A percentile compares a stretch with the other conserved stretches of the same genome.
Conservation (phyloP, 2,888 invertebrate genomes). For the Suillia variegata region DNA sequence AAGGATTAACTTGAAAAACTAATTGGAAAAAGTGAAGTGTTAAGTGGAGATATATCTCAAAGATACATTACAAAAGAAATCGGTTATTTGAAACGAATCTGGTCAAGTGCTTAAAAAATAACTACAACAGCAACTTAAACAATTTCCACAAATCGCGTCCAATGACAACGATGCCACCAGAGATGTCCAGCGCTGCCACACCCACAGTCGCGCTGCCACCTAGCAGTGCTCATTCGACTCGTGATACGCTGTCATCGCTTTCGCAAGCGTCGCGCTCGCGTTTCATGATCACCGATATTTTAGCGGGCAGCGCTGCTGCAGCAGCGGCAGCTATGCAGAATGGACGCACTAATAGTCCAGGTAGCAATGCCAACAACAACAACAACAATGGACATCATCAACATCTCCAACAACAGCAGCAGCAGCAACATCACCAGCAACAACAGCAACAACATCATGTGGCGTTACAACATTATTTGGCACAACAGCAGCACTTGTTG, state of each 20-base stretch:
- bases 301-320: conserved; percentile 67
- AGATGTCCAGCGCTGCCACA: conserved; percentile 54
- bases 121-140: conserved; percentile 9
- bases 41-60: too few species aligned
- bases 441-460: conserved; percentile 44
- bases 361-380: conserved; percentile 20
- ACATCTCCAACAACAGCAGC: conserved; percentile 23
- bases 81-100: too few species aligned
- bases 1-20: too few species aligned
- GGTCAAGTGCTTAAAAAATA: neutral
- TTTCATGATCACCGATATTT: conserved; percentile 90
- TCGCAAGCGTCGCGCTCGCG: conserved; percentile 76
- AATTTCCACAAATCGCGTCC: conserved; percentile 19
- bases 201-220: conserved; percentile 35
- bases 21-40: too few species aligned
- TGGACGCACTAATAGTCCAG: conserved; percentile 10
- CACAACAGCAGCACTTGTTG: conserved; percentile 48
- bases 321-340: conserved; percentile 43
- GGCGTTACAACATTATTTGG: conserved; percentile 50
- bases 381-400: neutral
- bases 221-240: too few species aligned
- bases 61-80: too few species aligned
- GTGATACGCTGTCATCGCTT: conserved; percentile 65
- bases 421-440: conserved; percentile 35
- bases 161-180: conserved; percentile 59